Conservation (phyloP, 2,888 invertebrate species). For the Calephelis perditalis region DNA sequence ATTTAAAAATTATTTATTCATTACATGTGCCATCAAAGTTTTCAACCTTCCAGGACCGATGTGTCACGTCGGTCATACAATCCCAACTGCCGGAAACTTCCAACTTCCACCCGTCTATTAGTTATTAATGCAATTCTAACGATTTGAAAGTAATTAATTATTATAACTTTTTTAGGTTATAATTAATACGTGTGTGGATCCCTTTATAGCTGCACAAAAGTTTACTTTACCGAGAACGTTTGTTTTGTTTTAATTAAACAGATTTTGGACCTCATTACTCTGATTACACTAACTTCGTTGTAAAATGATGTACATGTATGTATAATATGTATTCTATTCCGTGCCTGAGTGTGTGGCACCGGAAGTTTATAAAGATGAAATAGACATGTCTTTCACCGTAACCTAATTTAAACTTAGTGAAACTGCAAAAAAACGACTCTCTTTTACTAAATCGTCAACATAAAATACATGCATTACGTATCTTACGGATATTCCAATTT, state of each 20-base stretch:
- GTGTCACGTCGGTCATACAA: no score
- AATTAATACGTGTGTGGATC: slow-evolving; percentile 7
- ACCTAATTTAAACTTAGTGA: no score
- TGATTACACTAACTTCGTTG: slow-evolving; percentile 6
- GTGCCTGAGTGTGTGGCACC: neutral
- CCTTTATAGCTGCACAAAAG: slow-evolving; percentile 8
- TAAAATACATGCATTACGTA: no score
- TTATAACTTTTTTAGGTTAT: neutral
- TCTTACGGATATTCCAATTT: no score
- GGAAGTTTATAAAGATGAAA: no score
- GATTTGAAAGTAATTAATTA: neutral
- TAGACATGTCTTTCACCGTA: no score
- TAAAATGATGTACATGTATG: neutral
- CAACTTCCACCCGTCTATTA: neutral
- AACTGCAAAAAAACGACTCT: no score
- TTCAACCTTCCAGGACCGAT: no score
- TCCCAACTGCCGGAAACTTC: no score
- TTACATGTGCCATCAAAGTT: no score
- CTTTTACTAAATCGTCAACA: no score
- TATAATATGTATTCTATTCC: neutral
- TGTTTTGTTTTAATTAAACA: slow-evolving; percentile 5
- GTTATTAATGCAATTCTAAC: slow-evolving; percentile 1
- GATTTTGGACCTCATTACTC: slow-evolving; percentile 6
- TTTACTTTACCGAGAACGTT: neutral
- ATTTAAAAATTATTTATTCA: no score